Conservation (phyloP, 2,113 vertebrate genomes). For the Colistium nudipinnis region DNA sequence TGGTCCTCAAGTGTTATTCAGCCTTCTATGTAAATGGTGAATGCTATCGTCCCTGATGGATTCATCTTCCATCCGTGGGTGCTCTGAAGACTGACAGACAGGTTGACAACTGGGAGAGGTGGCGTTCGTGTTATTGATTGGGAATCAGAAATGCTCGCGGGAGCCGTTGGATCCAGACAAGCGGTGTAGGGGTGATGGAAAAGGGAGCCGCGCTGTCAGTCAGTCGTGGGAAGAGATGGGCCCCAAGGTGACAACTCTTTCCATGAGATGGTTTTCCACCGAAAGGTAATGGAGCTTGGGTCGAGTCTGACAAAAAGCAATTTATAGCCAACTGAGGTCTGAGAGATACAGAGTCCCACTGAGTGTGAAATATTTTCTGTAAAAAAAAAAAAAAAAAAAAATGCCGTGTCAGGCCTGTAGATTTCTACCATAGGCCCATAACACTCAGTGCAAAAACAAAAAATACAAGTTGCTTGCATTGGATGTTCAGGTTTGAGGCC, state of each 20-base stretch:
- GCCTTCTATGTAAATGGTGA: slow-evolving; percentile 42
- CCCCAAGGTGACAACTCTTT: slow-evolving; percentile 80
- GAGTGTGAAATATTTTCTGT: slow-evolving; percentile 66
- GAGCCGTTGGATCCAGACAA: slow-evolving; percentile 70
- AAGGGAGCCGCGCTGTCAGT: slow-evolving; percentile 69
- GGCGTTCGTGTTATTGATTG: slow-evolving; percentile 69
- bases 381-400: slow-evolving; percentile 55
- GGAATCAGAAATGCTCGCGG: slow-evolving; percentile 71
- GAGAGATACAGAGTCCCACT: slow-evolving; percentile 48
- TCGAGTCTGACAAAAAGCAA: slow-evolving; percentile 73
- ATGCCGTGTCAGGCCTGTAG: slow-evolving; percentile 51
- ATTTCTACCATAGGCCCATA: slow-evolving; percentile 44
- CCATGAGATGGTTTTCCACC: slow-evolving; percentile 75
- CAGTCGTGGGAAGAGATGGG: slow-evolving; percentile 65
- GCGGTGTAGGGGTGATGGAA: slow-evolving; percentile 41
- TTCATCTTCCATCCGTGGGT: slow-evolving; percentile 38
- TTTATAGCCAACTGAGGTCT: slow-evolving; percentile 71
- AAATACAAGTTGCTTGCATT: slow-evolving; percentile 16
- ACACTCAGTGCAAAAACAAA: slow-evolving; percentile 17
- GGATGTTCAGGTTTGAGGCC: slow-evolving; percentile 16
- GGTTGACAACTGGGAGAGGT: slow-evolving; percentile 53
- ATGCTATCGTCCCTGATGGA: slow-evolving; percentile 54
- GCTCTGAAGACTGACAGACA: slow-evolving; percentile 62
- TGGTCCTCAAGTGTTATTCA: slow-evolving; percentile 30
- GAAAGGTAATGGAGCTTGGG: slow-evolving; percentile 76